Evolutionary conservation across 2,888 invertebrate species (phyloP).

Genomic region (Pherbina coryleti): DNA sequence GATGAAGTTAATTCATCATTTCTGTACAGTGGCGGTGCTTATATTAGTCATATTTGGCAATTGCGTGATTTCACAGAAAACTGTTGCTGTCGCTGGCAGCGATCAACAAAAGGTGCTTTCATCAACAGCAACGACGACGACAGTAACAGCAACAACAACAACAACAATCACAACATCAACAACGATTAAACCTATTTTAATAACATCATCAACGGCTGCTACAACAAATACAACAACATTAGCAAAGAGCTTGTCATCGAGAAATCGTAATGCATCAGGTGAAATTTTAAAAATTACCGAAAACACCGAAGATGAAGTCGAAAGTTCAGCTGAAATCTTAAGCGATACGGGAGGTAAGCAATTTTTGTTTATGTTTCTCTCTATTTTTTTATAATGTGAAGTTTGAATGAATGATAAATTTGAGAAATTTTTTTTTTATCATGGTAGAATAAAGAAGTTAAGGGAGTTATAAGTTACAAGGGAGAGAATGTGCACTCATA

Average conservation of each 20-base stretch:
- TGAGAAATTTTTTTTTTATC: too few relatives aligned
- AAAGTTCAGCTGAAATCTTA: conserved; percentile 47
- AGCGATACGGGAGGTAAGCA: conserved; percentile 48
- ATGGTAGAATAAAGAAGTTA: too few relatives aligned
- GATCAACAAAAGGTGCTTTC: conserved; percentile 3
- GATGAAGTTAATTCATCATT: conserved; percentile 64
- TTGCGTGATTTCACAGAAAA: conserved; percentile 52
- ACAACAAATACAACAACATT: conserved; percentile 34
- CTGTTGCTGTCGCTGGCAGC: conserved; percentile 39
- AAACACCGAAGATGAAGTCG: conserved; percentile 37
- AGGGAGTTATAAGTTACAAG: too few relatives aligned
- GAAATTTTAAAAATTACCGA: conserved; percentile 38
- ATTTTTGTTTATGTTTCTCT: conserved; percentile 1
- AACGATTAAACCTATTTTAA: conserved; percentile 42
- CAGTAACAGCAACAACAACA: conserved; percentile 46
- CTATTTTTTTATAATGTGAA: not conserved
- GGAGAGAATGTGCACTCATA: too few relatives aligned
- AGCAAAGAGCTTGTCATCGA: conserved; percentile 15
- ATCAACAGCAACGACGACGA: conserved; percentile 28
- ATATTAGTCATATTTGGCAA: conserved; percentile 48
- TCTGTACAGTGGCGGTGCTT: conserved; percentile 55
- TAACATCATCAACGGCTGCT: conserved; percentile 34
- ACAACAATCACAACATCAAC: too few relatives aligned
- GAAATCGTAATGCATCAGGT: not conserved
- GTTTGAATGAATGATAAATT: too few relatives aligned